Evolutionary conservation across 2,888 invertebrate genomes (phyloP), one percentile per base, ranked within the genome.

Genomic region (Caenorhabditis uteleia): DNA sequence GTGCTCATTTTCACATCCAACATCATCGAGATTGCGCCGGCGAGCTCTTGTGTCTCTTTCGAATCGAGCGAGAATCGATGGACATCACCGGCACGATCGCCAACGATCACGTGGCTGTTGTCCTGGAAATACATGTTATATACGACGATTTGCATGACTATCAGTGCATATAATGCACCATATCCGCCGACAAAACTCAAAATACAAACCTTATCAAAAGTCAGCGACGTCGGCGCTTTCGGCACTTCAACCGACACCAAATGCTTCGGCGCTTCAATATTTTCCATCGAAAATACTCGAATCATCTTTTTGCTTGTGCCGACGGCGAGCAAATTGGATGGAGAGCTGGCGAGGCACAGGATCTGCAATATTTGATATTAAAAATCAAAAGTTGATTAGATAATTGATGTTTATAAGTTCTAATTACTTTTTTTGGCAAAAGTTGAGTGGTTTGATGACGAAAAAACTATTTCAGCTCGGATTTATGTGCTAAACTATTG

Each of bases 21-120:
- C 20, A 75, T 45, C 75, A 77, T 77, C 16, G 77, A 74, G 36
- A 77, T 62, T 27, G 70, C 70, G 16, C 74, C 72, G 18, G 68
- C 62, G 25, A 75, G 46, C 29, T 56, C 62, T 12, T 40, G 21
- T 12, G 45, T 46, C 2, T 42, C 55, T 12, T 50, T 55, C 14
- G 55, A 39, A 2, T 20, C 33, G 23, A 70, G 40, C 8, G 60
- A 50, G 43, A 68, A 70, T 3, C 60, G 51, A 21, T 55, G 50
- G 33, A 75, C 68, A 39, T 72, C 68, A 16, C 75, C 75, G 5
- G 72, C 50, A 16, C 75, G 62, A 34, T 75, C 75, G 12, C 70
- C 68, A 21, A 75, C 62, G 8, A 72, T 48, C 8, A 64, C 57
- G 23, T 54, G 36, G 7, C 34, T 40, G 25, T 54, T 50, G 21